Base-by-base conservation (phyloP, 1,140 invertebrate genomes). In the Drosophila rufa region DNA sequence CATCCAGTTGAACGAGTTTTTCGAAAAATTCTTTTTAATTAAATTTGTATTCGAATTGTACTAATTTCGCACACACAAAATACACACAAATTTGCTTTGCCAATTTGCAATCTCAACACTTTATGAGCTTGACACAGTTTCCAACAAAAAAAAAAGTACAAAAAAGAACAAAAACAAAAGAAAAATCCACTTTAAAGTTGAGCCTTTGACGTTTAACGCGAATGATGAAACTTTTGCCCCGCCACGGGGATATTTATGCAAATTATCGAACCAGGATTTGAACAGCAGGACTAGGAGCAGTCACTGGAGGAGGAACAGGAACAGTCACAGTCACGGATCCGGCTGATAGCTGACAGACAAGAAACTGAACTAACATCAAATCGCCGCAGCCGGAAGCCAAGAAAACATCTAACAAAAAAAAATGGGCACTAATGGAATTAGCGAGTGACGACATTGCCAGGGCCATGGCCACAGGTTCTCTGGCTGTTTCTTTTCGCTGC, bases 401-500 rank as follows among this genome's bases (percentile, higher is more conserved):
- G 70, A 60, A 56, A 74, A 74, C 68, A 73, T 73, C 46, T 38
- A 40, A 56, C 36, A 56, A 56, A 45, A 64, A 64, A 38, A 61
- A 33, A 19, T 17, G 25, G 33, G 36, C 38, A 73, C 70, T 74
- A 74, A 74, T 74, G 68, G 67, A 74, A 74, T 74, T 74, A 74
- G 67, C 68, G 55, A 38, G 55, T 74, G 70, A 73, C 70, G 70
- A 43, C 70, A 73, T 59, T 74, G 70, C 40, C 70, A 74, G 70
- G 70, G 70, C 70, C 70, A 74, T 74, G 70, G 68, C 46, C 70
- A 38, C 55, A 73, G 70, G 45, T 70, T 70, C 62, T 68, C 36
- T 30, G 2, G 36, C 53, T 40, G 22, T 56, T 56, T 38, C 51
- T 38, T 42, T 59, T 43, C 40, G 22, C 48, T 53, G 48, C 65